Conservation (phyloP, 1,140 invertebrate genomes). For the Brachionus manjavacas region DNA sequence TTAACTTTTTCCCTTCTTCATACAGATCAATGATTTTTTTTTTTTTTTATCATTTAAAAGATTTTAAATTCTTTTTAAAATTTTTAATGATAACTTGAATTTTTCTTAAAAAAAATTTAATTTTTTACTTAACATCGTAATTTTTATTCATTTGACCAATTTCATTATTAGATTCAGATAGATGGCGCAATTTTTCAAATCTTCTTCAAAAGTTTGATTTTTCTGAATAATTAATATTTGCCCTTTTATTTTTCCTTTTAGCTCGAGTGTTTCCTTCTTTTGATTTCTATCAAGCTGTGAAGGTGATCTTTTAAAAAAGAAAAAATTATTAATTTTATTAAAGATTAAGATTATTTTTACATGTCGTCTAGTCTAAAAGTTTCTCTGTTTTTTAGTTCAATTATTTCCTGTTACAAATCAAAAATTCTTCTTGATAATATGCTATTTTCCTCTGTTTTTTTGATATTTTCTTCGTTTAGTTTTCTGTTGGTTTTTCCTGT, state of each 20-base stretch:
- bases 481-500: not conserved
- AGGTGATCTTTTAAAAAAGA: not conserved
- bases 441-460: not conserved
- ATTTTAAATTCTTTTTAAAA: not conserved
- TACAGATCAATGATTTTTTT: not conserved
- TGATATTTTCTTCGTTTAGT: not conserved
- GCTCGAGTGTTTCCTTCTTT: not conserved
- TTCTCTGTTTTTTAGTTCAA: not conserved
- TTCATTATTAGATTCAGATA: not conserved
- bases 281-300: not conserved
- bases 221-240: not conserved
- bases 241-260: not conserved
- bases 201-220: not conserved
- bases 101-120: not conserved
- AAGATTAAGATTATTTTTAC: not conserved
- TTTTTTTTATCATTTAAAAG: not conserved
- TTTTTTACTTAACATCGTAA: not conserved
- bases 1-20: not conserved
- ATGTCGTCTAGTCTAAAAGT: not conserved
- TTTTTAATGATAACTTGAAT: not conserved
- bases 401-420: not conserved
- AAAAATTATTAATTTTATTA: not conserved
- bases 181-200: not conserved
- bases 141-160: not conserved
- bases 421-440: not conserved